These are phyloP conservation scores for Dicrostonyx torquatus DNA, from an alignment of 2,797 vertebrate genomes.

Conservation along the genomic window DNA sequence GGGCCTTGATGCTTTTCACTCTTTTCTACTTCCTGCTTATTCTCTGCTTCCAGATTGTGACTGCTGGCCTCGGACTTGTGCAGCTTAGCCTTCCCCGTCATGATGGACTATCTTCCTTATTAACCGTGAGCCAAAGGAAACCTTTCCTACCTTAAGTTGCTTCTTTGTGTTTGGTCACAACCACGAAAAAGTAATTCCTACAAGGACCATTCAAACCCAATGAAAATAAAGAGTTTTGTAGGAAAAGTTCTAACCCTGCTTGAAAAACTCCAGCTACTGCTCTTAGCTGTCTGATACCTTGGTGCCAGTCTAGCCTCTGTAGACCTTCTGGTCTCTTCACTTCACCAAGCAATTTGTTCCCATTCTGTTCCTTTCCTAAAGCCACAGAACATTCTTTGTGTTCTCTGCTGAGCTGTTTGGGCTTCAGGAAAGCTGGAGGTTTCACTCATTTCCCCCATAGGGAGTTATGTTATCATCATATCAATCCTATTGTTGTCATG, in stretches of 20 bases:
- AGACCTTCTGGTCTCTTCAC: neutral
- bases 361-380: neutral
- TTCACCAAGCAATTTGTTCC: neutral
- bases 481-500: neutral
- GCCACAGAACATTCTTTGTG: neutral
- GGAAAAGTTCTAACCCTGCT: neutral
- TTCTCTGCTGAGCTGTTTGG: neutral
- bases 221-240: neutral
- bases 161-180: neutral
- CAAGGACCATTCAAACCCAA: neutral
- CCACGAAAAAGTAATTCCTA: neutral
- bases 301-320: neutral
- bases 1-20: neutral
- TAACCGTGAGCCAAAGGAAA: neutral
- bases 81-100: neutral
- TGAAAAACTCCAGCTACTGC: neutral
- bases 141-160: neutral
- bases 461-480: neutral
- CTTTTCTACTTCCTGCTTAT: neutral
- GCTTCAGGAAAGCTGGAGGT: neutral
- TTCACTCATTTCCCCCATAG: neutral
- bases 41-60: neutral
- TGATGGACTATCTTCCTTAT: neutral
- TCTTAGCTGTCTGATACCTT: neutral
- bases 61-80: too few relatives aligned